These are phyloP conservation scores for Parotia lawesii DNA, from an alignment of 2,113 vertebrate genomes.

Conservation along the genomic window DNA sequence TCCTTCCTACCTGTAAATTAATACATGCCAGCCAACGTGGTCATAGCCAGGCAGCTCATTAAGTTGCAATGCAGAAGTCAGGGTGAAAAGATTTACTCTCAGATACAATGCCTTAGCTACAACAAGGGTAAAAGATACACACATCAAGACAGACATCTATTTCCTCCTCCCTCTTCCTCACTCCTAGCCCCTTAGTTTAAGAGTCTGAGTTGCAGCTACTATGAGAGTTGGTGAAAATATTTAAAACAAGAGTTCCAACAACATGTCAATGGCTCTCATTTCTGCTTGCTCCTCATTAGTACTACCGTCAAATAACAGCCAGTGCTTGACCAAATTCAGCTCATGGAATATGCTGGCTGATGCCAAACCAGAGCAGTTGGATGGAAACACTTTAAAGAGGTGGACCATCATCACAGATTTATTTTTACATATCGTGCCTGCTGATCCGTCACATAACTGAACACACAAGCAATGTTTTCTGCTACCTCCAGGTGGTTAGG, in stretches of 20 bases:
- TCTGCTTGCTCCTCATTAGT: conserved; percentile 49
- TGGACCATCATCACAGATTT: conserved; percentile 34
- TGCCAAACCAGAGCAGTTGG: conserved; percentile 34
- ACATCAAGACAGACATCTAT: neutral
- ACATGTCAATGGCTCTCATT: conserved; percentile 21
- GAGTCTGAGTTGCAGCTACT: neutral
- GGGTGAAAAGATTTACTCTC: neutral
- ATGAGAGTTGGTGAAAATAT: neutral
- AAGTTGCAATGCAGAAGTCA: neutral
- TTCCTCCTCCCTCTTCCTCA: neutral
- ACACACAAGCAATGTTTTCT: conserved; percentile 34
- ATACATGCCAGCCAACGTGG: neutral
- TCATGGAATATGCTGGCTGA: conserved; percentile 17
- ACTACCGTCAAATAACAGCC: conserved; percentile 39
- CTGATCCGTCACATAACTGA: conserved; percentile 31
- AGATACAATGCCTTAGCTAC: neutral
- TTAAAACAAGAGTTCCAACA: conserved; percentile 28
- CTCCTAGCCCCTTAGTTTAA: neutral
- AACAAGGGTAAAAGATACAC: neutral
- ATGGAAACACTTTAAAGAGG: conserved; percentile 55
- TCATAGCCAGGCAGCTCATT: neutral
- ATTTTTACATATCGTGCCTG: conserved; percentile 45
- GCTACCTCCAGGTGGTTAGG: conserved; percentile 43
- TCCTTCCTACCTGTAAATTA: neutral
- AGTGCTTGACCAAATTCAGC: conserved; percentile 43